Percentiles rank a stretch among this genome's conserved stretches.
These are phyloP conservation scores for Gastrophryne carolinensis DNA, from an alignment of 2,797 vertebrate genomes.

Conservation along the genomic window DNA sequence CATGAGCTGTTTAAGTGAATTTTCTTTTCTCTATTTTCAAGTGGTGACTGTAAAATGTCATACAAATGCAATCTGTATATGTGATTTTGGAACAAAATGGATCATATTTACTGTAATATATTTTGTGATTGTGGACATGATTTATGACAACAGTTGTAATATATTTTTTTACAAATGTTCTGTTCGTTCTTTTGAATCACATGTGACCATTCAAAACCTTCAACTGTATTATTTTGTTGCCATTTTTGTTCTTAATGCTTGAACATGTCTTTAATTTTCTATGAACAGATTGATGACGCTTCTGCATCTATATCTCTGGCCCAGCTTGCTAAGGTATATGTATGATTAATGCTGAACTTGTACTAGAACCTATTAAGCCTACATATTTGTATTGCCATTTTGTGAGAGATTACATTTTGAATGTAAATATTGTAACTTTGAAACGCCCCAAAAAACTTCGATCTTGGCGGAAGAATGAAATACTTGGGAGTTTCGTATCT, in stretches of 20 bases:
- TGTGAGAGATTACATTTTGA: too few relatives aligned
- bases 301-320: conserved; percentile 82
- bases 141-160: too few relatives aligned
- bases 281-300: conserved; percentile 92
- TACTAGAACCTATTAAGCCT: not conserved
- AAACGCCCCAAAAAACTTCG: not conserved
- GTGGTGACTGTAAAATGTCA: too few relatives aligned
- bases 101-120: too few relatives aligned
- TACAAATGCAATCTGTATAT: too few relatives aligned
- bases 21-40: too few relatives aligned
- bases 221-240: not conserved
- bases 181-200: not conserved
- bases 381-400: not conserved
- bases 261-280: conserved; percentile 81
- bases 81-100: too few relatives aligned
- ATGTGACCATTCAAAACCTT: not conserved
- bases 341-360: conserved; percentile 49
- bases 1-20: too few relatives aligned
- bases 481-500: conserved; percentile 59
- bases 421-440: not conserved
- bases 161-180: not conserved
- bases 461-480: conserved; percentile 65
- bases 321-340: conserved; percentile 92
- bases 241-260: conserved; percentile 22
- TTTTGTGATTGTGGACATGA: too few relatives aligned